Evolutionary conservation across 2,113 vertebrate species (phyloP).

Genomic region (Pongo pygmaeus): DNA sequence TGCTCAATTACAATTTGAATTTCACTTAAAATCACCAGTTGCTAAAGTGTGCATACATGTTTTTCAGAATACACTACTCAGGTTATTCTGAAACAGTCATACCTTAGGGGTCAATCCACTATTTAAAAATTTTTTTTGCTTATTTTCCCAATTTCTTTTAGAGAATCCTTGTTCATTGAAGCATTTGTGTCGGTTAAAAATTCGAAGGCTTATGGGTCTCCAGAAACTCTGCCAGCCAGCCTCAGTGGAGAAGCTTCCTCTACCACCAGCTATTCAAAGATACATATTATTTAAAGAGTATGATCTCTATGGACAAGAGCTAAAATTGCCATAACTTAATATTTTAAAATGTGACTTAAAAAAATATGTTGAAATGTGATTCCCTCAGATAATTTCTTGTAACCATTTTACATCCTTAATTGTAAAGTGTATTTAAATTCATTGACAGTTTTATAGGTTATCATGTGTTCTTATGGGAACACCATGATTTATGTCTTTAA

Average conservation of each 20-base stretch:
- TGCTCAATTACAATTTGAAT: not conserved
- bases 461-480: constrained; percentile 18
- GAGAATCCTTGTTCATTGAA: constrained; percentile 89
- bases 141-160: constrained; percentile 67
- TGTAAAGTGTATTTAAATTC: constrained; percentile 25
- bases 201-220: constrained; percentile 87
- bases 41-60: not conserved
- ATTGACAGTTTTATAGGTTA: constrained; percentile 23
- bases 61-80: not conserved
- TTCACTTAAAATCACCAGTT: constrained; percentile 5
- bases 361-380: constrained; percentile 2
- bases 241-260: constrained; percentile 81
- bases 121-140: not conserved
- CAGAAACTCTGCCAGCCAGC: constrained; percentile 81
- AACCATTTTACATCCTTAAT: constrained; percentile 42
- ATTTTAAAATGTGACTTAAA: constrained; percentile 22
- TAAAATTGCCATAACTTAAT: constrained; percentile 72
- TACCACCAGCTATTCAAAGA: constrained; percentile 87
- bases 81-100: not conserved
- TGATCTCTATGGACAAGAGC: constrained; percentile 86
- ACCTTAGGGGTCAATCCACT: not conserved
- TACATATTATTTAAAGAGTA: constrained; percentile 91
- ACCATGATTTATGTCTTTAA: not conserved
- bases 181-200: constrained; percentile 89
- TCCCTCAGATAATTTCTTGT: constrained; percentile 54